phyloP scores from a whole-genome alignment of 2,797 vertebrate genomes.

The Lithobates pipiens region DNA sequence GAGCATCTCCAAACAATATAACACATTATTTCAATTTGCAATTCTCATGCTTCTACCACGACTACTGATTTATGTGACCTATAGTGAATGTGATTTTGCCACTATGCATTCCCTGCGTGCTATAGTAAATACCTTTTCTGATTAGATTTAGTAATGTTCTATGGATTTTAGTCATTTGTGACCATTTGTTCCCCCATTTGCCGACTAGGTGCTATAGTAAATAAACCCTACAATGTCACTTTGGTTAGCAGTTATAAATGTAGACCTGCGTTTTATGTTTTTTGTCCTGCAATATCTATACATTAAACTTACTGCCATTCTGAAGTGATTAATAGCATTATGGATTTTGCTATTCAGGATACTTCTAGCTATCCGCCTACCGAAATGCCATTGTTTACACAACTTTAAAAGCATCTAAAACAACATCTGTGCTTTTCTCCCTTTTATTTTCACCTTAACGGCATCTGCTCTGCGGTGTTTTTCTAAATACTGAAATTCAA shows the following conservation, averaged over 20 bases:
- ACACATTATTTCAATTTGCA: no score
- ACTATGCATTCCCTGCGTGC: no score
- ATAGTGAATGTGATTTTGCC: no score
- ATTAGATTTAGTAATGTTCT: no score
- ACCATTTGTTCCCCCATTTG: no score
- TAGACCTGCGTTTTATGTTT: background rate
- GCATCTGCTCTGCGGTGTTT: slow-evolving; percentile 56
- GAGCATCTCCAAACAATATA: no score
- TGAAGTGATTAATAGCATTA: slow-evolving; percentile 43
- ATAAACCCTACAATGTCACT: no score
- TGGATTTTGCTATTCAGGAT: slow-evolving; percentile 19
- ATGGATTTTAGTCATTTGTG: no score
- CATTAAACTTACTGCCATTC: slow-evolving; percentile 10
- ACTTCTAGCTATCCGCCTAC: slow-evolving; percentile 33
- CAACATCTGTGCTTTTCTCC: slow-evolving; percentile 48
- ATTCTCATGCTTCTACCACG: no score
- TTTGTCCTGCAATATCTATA: background rate
- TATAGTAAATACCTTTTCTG: no score
- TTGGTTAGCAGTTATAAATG: background rate
- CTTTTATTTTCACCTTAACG: slow-evolving; percentile 29
- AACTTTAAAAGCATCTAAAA: slow-evolving; percentile 55
- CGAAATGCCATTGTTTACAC: slow-evolving; percentile 55
- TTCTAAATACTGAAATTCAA: slow-evolving; percentile 55
- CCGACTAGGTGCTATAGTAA: no score
- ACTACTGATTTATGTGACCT: no score